Evolutionary conservation across 2,797 vertebrate genomes (phyloP).

Genomic region (Paramormyrops hopkinsi): DNA sequence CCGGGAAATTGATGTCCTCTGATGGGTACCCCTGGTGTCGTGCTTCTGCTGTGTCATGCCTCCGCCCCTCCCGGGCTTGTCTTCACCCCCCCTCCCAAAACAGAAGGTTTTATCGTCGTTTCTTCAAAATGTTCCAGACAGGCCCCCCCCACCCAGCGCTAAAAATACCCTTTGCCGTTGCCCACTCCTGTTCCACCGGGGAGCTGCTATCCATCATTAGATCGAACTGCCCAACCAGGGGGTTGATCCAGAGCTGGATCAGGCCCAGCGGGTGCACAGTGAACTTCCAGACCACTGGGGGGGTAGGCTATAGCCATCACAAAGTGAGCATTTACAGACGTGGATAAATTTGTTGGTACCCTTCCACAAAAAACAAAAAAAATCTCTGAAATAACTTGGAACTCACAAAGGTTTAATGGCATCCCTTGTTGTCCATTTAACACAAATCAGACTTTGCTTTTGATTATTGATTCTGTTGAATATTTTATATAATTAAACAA

Average conservation of each 20-base stretch:
- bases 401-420: neutral
- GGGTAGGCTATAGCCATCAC: neutral
- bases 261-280: neutral
- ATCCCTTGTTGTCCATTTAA: neutral
- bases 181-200: neutral
- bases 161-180: conserved; percentile 38
- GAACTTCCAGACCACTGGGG: conserved; percentile 9
- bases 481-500: neutral
- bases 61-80: conserved; percentile 30
- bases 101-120: conserved; percentile 49
- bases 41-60: conserved; percentile 56
- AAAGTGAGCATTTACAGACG: neutral
- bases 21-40: conserved; percentile 46
- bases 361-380: neutral
- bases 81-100: conserved; percentile 22
- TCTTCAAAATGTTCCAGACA: conserved; percentile 41
- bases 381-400: neutral
- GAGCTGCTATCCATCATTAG: conserved; percentile 12
- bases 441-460: neutral
- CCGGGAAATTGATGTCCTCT: conserved; percentile 50
- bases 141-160: conserved; percentile 42
- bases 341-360: neutral
- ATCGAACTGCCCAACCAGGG: neutral
- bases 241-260: conserved; percentile 20
- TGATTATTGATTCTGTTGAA: no score